These are phyloP conservation scores for Athene noctua DNA, from an alignment of 2,113 vertebrate species.

Conservation along the genomic window DNA sequence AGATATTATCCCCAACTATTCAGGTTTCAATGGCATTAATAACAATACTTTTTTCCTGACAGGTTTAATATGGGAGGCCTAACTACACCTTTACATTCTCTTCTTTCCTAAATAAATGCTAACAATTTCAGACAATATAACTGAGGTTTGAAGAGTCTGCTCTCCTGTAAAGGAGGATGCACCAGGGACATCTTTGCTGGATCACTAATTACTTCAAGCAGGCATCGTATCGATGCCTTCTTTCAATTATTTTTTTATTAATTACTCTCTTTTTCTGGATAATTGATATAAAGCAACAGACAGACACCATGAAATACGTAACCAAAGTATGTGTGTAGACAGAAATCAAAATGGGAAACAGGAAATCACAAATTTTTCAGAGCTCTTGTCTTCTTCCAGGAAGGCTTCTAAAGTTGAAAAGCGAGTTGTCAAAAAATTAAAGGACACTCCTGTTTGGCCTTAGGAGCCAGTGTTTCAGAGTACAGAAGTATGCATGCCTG, in stretches of 20 bases:
- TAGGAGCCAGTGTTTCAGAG: not conserved
- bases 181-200: not conserved
- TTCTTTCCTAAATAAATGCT: not conserved
- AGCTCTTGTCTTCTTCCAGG: not conserved
- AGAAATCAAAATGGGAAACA: not conserved
- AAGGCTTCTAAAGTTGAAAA: not conserved
- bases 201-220: not conserved
- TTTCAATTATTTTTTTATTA: not conserved
- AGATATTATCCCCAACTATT: not conserved
- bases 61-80: not conserved
- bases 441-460: not conserved
- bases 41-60: not conserved
- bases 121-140: not conserved
- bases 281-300: not conserved
- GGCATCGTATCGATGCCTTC: not conserved
- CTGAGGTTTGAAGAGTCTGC: not conserved
- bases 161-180: not conserved
- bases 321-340: not conserved
- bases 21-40: not conserved
- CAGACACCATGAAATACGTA: not conserved
- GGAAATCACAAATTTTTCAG: not conserved
- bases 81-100: not conserved
- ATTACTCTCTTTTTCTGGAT: not conserved
- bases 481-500: not conserved
- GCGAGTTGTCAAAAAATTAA: not conserved